Percentiles rank a stretch among this genome's conserved stretches.
phyloP scores from a whole-genome alignment of 2,888 invertebrate genomes.

The Sepiola atlantica region DNA sequence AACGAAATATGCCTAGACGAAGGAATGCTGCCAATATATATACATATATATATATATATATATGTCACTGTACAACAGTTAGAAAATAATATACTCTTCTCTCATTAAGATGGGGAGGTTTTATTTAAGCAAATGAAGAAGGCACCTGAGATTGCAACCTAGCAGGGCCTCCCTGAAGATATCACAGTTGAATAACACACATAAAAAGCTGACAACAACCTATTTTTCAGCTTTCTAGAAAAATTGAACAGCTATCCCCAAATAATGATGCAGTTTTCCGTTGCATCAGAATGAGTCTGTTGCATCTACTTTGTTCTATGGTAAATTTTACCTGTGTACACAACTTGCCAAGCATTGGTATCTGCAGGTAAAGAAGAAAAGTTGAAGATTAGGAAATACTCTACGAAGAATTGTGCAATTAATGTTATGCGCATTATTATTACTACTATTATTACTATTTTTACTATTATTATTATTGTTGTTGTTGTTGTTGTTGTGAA shows the following conservation, averaged over 20 bases:
- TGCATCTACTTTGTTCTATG: slow-evolving; percentile 47
- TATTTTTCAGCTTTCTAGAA: slow-evolving; percentile 43
- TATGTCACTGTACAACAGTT: slow-evolving; percentile 2
- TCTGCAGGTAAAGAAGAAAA: slow-evolving; percentile 48
- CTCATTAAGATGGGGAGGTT: neutral
- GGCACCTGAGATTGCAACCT: slow-evolving; percentile 44
- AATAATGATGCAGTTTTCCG: neutral
- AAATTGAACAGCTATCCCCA: slow-evolving; percentile 47
- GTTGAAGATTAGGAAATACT: slow-evolving; percentile 40
- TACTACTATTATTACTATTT: too few relatives aligned
- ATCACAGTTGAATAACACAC: slow-evolving; percentile 25
- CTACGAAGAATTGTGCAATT: neutral
- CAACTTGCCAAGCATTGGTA: slow-evolving; percentile 38
- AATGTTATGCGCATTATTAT: neutral
- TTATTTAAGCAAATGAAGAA: neutral
- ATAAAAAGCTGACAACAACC: slow-evolving; percentile 47
- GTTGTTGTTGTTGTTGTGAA: neutral
- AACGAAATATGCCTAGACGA: too few relatives aligned
- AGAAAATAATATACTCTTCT: neutral
- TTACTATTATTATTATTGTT: too few relatives aligned
- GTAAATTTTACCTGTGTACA: slow-evolving; percentile 47
- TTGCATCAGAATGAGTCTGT: slow-evolving; percentile 42
- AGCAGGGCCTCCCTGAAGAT: slow-evolving; percentile 39
- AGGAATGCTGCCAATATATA: too few relatives aligned
- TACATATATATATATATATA: too few relatives aligned